Evolutionary conservation across 1,140 invertebrate genomes (phyloP).

Genomic region (Apis dorsata): DNA sequence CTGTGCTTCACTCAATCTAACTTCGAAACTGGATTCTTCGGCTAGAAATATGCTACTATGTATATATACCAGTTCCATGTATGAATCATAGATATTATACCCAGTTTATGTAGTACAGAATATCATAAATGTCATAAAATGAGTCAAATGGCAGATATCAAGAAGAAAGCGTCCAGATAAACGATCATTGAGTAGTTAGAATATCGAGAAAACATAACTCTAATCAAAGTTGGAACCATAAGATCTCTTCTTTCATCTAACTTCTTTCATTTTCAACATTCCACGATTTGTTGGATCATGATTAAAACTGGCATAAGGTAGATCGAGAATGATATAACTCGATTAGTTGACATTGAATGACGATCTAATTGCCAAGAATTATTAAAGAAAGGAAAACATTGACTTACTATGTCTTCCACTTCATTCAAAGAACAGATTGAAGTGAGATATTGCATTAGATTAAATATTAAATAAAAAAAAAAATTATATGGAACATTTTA

Average conservation of each 20-base stretch:
- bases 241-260: not conserved
- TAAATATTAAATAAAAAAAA: no score
- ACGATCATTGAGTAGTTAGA: not conserved
- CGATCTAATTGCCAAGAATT: not conserved
- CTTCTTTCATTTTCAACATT: not conserved
- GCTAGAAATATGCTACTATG: not conserved
- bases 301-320: not conserved
- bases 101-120: not conserved
- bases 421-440: not conserved
- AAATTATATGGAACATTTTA: not conserved
- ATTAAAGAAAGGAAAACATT: not conserved
- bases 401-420: not conserved
- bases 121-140: not conserved
- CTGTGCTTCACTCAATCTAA: not conserved
- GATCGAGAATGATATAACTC: not conserved
- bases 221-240: not conserved
- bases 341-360: not conserved
- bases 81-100: slow-evolving; percentile 34
- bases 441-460: not conserved
- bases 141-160: slow-evolving; percentile 7
- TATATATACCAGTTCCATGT: no score
- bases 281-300: not conserved
- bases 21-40: not conserved
- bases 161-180: slow-evolving; percentile 32
- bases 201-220: not conserved